Conservation (phyloP, 2,113 vertebrate genomes). For the Menidia beryllina region DNA sequence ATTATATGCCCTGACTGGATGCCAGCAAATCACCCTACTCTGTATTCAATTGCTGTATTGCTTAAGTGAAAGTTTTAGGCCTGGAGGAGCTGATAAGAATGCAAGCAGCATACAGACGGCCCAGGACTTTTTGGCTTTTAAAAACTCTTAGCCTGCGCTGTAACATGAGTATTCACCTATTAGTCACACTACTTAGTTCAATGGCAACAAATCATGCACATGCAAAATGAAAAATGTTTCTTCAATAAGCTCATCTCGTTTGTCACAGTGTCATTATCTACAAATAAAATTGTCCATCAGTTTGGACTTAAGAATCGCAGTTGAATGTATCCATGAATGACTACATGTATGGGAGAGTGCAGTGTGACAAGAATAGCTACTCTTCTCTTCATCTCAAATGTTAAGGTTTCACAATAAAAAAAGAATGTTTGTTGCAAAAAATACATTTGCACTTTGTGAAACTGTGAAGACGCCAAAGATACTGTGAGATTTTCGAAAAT, state of each 20-base stretch:
- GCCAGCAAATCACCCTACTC: conserved; percentile 46
- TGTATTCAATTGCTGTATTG: conserved; percentile 64
- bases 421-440: no score
- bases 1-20: conserved; percentile 54
- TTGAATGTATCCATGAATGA: no score
- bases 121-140: conserved; percentile 43
- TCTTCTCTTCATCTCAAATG: no score
- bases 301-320: no score
- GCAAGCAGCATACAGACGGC: conserved; percentile 57
- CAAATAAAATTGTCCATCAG: background rate
- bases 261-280: background rate
- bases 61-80: conserved; percentile 55
- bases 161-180: conserved; percentile 21
- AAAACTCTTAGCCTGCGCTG: conserved; percentile 17
- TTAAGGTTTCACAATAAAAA: no score
- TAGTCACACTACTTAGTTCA: background rate
- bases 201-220: background rate
- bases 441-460: no score
- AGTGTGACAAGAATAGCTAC: no score
- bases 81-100: conserved; percentile 69
- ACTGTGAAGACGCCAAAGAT: no score
- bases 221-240: background rate
- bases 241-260: background rate
- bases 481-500: no score
- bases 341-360: no score